These are phyloP conservation scores for Carposina sasakii DNA, from an alignment of 1,140 invertebrate genomes.

Conservation along the genomic window DNA sequence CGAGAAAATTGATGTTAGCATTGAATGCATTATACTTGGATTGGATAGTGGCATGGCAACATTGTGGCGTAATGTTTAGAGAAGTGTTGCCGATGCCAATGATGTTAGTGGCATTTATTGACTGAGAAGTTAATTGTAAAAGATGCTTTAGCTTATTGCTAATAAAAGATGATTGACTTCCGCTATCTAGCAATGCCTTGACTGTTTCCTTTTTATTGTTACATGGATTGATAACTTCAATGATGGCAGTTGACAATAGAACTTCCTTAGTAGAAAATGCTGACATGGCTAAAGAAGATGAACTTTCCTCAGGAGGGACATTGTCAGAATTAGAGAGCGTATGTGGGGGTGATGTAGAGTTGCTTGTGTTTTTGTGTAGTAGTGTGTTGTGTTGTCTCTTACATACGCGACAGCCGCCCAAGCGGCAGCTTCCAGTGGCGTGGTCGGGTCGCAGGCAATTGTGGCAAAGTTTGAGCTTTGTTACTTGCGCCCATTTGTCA, in stretches of 20 bases:
- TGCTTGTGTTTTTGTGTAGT: constrained; percentile 1
- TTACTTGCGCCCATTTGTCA: neutral
- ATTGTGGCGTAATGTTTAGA: neutral
- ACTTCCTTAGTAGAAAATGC: neutral
- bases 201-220: constrained; percentile 3
- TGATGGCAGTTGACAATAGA: constrained; percentile 6
- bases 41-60: neutral
- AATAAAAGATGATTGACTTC: constrained; percentile 5
- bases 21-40: neutral
- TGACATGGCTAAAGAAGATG: neutral
- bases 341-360: neutral
- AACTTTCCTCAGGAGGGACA: neutral
- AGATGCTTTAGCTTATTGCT: neutral
- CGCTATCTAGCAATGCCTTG: constrained; percentile 1
- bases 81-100: constrained; percentile 2
- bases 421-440: neutral
- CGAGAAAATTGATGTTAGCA: neutral
- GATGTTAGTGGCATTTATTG: constrained; percentile 2
- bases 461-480: neutral
- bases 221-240: constrained; percentile 6
- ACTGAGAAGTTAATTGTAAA: neutral
- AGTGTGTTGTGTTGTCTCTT: constrained; percentile 5
- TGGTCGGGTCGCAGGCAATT: neutral
- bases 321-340: no score
- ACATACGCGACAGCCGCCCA: constrained; percentile 1